Base-by-base conservation (phyloP, 2,888 invertebrate species). In the Metellina segmentata region DNA sequence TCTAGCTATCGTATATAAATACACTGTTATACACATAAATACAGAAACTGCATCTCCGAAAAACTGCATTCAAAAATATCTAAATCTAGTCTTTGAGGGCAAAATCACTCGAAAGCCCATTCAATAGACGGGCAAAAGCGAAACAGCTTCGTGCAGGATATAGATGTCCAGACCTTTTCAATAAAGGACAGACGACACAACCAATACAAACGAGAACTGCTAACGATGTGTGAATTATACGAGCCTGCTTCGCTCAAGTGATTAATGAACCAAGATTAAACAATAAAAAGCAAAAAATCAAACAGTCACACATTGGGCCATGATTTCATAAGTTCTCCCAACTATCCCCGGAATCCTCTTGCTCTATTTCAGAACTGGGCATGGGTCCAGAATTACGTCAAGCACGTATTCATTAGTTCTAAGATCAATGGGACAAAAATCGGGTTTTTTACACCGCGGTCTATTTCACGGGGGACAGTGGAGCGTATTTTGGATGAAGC, bases 351-450 rank as follows among this genome's bases (percentile, higher is more conserved):
- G 11, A 70, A 51, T 53, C 53, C 20, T 13, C 61, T 75, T 51
- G 75, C 70, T 78, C 71, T 52, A 78, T 86, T 86, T 70, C n/a
- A 52, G 78, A 77, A 49, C 20, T 85, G 85, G 85, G 85, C 85
- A 85, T 48, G 13, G 5, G 70, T 69, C 78, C 78, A 78, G 51
- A n/a, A 77, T 49, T 78, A 69, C 70, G 78, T 78, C 77, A 70
- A 19, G 19, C 78, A 78, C 78, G 86, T 86, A 86, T 86, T 83
- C 83, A 83, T 83, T 86, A 78, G 49, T 19, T 78, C 11, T 19
- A 78, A 70, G 86, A 86, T 86, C 86, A 86, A 86, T 86, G 51
- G 70, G 78, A 51, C 77, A 77, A 61, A 61, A 85, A 85, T 51
- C 49, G 74, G 61, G 69, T 20, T 61, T 61, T 75, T 75, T 53